Conservation (phyloP, 1,140 invertebrate species). For the Ruditapes philippinarum region DNA sequence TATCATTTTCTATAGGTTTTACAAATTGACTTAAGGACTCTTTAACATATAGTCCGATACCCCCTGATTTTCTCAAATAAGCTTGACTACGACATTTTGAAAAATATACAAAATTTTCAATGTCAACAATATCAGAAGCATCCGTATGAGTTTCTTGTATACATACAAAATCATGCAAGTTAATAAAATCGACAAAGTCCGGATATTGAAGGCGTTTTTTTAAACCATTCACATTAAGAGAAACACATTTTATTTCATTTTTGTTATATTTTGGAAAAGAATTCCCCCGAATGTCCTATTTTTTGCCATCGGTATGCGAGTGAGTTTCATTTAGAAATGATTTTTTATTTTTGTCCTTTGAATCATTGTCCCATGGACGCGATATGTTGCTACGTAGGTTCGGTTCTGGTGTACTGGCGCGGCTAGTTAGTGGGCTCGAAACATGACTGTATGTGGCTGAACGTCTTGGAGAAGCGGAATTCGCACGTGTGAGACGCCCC, state of each 20-base stretch:
- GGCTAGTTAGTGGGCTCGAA: neutral
- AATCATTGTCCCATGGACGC: neutral
- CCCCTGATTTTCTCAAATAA: too few species aligned
- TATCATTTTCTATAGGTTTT: too few species aligned
- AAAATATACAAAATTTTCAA: constrained; percentile 1
- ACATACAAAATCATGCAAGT: neutral
- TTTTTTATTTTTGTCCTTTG: neutral
- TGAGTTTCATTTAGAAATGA: too few species aligned
- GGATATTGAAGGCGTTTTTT: neutral
- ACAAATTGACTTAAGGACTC: too few species aligned
- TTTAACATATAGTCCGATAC: too few species aligned
- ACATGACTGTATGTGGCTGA: neutral
- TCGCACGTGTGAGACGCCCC: neutral
- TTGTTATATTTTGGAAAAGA: too few species aligned
- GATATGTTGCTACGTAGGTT: neutral
- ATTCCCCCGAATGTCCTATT: too few species aligned
- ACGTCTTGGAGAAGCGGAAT: neutral
- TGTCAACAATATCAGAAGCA: neutral
- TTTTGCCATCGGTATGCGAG: too few species aligned
- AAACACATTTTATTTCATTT: too few species aligned
- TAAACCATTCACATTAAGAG: neutral
- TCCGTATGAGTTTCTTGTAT: neutral
- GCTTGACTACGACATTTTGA: too few species aligned
- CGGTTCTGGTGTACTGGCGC: neutral
- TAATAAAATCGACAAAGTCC: neutral